Evolutionary conservation across 2,113 vertebrate genomes (phyloP).

Genomic region (Sinocyclocheilus anshuiensis): DNA sequence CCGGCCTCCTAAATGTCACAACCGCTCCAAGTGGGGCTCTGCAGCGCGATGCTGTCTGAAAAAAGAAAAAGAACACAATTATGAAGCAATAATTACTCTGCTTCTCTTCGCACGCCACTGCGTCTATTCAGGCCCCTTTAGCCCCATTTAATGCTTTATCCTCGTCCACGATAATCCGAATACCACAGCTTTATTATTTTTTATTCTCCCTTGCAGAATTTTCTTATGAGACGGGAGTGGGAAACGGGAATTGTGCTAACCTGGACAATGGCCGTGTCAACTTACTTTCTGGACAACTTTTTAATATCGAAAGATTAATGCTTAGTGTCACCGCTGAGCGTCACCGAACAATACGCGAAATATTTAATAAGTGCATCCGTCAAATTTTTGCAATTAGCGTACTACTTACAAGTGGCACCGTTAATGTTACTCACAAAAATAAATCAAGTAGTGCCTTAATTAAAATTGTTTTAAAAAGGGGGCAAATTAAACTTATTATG

Average conservation of each 20-base stretch:
- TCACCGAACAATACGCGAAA: neutral
- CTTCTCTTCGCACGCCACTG: conserved; percentile 75
- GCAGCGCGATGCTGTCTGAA: conserved; percentile 64
- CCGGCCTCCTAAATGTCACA: conserved; percentile 88
- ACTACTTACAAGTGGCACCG: too few relatives aligned
- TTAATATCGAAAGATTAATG: conserved; percentile 27
- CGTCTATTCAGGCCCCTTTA: conserved; percentile 76
- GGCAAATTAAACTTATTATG: neutral
- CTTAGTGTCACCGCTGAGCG: neutral
- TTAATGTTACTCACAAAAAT: neutral
- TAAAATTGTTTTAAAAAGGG: neutral
- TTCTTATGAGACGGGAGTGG: conserved; percentile 40
- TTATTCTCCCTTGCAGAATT: conserved; percentile 42
- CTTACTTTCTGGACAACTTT: conserved; percentile 21
- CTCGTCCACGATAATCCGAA: conserved; percentile 76
- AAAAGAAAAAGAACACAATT: conserved; percentile 79
- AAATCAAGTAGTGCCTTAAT: neutral
- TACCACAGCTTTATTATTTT: conserved; percentile 69
- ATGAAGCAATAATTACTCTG: conserved; percentile 83
- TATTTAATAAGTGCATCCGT: neutral
- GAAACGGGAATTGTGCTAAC: neutral
- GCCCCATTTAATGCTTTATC: conserved; percentile 78
- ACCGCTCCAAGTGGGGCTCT: conserved; percentile 78
- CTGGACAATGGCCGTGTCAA: conserved; percentile 13
- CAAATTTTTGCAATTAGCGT: neutral